Conservation (phyloP, 2,797 vertebrate genomes). For the Gephyroberyx darwinii region DNA sequence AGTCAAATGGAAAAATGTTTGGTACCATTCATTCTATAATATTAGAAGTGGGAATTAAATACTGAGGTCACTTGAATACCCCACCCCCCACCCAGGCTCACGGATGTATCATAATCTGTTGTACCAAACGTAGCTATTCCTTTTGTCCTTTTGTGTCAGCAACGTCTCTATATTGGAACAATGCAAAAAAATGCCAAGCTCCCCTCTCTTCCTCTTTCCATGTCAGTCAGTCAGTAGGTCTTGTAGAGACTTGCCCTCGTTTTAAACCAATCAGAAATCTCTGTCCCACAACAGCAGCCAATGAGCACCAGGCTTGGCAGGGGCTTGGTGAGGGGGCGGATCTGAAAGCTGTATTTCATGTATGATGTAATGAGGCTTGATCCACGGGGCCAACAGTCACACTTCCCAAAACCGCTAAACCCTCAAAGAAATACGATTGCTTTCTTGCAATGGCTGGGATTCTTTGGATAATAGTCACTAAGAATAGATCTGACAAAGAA, state of each 20-base stretch:
- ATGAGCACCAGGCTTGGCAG: constrained; percentile 58
- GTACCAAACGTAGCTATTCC: background rate
- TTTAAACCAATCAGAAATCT: constrained; percentile 71
- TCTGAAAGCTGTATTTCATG: constrained; percentile 39
- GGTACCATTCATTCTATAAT: background rate
- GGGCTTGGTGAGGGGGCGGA: constrained; percentile 73
- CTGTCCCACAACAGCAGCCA: constrained; percentile 60
- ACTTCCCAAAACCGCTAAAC: constrained; percentile 5
- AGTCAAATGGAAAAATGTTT: background rate
- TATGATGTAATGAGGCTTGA: constrained; percentile 64
- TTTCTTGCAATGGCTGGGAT: constrained; percentile 5
- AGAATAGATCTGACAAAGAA: background rate
- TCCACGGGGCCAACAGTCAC: constrained; percentile 34
- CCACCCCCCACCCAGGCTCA: background rate
- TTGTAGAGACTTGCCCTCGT: constrained; percentile 77
- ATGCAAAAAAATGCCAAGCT: background rate
- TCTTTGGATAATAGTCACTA: background rate
- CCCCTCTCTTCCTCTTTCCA: constrained; percentile 53
- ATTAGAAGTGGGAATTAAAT: background rate
- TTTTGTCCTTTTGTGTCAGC: constrained; percentile 23
- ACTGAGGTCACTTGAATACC: background rate
- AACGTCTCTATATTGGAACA: constrained; percentile 27
- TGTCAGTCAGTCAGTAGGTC: constrained; percentile 74
- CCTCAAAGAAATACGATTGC: constrained; percentile 12
- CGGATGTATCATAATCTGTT: background rate